phyloP scores from a whole-genome alignment of 2,888 invertebrate genomes.

The Luperina nickerlii region DNA sequence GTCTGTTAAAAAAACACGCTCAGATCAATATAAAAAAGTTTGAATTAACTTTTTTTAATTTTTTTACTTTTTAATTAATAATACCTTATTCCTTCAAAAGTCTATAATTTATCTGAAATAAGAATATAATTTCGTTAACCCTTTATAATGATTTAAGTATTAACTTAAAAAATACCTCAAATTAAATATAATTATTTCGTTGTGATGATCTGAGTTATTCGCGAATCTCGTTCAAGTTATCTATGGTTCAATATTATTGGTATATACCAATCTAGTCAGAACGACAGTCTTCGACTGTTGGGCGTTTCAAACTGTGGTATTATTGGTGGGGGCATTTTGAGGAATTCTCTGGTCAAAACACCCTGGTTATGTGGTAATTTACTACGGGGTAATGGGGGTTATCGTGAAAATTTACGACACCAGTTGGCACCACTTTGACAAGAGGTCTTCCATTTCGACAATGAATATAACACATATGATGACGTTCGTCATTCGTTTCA shows the following conservation, averaged over 20 bases:
- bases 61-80: not conserved
- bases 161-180: constrained; percentile 27
- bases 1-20: constrained; percentile 33
- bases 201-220: constrained; percentile 65
- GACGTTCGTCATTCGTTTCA: too few relatives aligned
- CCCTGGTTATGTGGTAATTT: not conserved
- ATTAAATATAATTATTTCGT: constrained; percentile 22
- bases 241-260: constrained; percentile 44
- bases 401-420: too few relatives aligned
- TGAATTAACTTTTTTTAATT: not conserved
- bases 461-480: too few relatives aligned
- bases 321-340: constrained; percentile 52
- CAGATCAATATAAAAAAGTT: constrained; percentile 46
- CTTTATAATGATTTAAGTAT: not conserved
- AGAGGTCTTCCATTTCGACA: too few relatives aligned
- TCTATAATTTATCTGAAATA: not conserved
- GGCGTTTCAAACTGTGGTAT: constrained; percentile 75
- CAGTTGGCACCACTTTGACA: too few relatives aligned
- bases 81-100: not conserved
- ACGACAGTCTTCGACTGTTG: constrained; percentile 41
- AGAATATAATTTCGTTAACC: not conserved
- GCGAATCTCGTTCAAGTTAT: constrained; percentile 64
- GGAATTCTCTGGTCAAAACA: not conserved
- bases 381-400: not conserved
- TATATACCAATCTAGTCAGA: constrained; percentile 58